A percentile compares a stretch with the other conserved stretches of the same genome.
Conservation (phyloP, 2,797 vertebrate genomes). For the Danio aesculapii region DNA sequence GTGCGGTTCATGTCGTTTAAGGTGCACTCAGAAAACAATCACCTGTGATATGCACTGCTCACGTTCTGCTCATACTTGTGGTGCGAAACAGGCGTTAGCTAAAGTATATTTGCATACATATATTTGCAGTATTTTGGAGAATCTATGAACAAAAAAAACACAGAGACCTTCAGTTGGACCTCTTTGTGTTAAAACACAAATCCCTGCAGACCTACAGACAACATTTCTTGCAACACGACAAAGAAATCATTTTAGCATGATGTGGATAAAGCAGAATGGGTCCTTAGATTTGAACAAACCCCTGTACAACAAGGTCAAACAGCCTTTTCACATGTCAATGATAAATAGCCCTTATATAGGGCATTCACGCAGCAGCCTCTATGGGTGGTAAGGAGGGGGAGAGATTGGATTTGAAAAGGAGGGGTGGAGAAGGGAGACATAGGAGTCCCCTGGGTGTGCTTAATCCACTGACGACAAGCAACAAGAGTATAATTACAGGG, state of each 20-base stretch:
- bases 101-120: too few species aligned
- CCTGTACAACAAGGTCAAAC: slow-evolving; percentile 56
- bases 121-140: too few species aligned
- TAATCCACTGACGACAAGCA: slow-evolving; percentile 27
- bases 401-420: slow-evolving; percentile 33
- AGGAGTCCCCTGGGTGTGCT: slow-evolving; percentile 38
- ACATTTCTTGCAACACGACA: slow-evolving; percentile 24
- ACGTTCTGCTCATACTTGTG: too few species aligned
- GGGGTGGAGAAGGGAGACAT: slow-evolving; percentile 20
- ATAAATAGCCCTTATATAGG: slow-evolving; percentile 32
- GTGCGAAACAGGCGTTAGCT: too few species aligned
- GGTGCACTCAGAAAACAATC: too few species aligned
- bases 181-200: slow-evolving; percentile 25
- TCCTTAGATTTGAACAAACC: slow-evolving; percentile 3
- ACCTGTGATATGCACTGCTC: too few species aligned
- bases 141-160: too few species aligned
- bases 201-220: slow-evolving; percentile 38
- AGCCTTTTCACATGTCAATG: slow-evolving; percentile 61
- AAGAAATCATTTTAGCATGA: slow-evolving; percentile 62
- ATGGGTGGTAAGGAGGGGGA: neutral
- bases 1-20: too few species aligned
- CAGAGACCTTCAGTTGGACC: neutral
- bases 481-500: slow-evolving; percentile 54
- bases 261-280: slow-evolving; percentile 1
- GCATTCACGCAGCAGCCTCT: slow-evolving; percentile 39